A percentile compares a stretch with the other conserved stretches of the same genome.
phyloP scores from a whole-genome alignment of 2,113 vertebrate species.

The Lampris incognitus region DNA sequence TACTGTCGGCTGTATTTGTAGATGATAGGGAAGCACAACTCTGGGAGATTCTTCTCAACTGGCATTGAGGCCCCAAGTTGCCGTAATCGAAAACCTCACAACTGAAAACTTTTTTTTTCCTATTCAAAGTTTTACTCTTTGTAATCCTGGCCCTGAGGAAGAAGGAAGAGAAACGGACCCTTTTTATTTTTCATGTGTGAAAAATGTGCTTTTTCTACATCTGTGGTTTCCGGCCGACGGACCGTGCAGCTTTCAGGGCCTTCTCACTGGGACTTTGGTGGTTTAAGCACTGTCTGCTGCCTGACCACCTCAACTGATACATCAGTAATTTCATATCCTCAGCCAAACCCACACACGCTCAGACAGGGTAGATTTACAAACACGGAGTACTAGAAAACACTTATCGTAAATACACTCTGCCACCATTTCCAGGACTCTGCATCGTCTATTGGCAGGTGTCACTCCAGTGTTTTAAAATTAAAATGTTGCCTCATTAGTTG shows the following conservation, averaged over 20 bases:
- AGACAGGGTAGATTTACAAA: not conserved
- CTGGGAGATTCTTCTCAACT: constrained; percentile 27
- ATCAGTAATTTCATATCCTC: constrained; percentile 49
- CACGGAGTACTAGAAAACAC: too few relatives aligned
- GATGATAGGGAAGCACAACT: not conserved
- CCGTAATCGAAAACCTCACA: not conserved
- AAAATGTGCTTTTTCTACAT: not conserved
- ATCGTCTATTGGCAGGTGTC: too few relatives aligned
- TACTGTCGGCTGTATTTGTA: not conserved
- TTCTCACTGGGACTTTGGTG: constrained; percentile 23
- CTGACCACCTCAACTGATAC: constrained; percentile 38
- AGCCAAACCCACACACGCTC: not conserved
- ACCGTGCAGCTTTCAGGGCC: constrained; percentile 5
- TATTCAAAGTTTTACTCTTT: too few relatives aligned
- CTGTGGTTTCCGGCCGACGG: not conserved
- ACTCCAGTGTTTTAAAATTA: too few relatives aligned
- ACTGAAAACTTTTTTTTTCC: not conserved
- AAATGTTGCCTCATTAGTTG: too few relatives aligned
- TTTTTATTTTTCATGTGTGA: not conserved
- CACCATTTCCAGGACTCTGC: too few relatives aligned
- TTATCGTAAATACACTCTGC: too few relatives aligned
- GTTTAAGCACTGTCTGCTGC: constrained; percentile 37
- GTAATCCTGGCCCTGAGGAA: not conserved
- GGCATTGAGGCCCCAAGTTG: not conserved
- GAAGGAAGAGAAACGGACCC: not conserved